Conservation (phyloP, 2,113 vertebrate species). For the Sciurus niger region DNA sequence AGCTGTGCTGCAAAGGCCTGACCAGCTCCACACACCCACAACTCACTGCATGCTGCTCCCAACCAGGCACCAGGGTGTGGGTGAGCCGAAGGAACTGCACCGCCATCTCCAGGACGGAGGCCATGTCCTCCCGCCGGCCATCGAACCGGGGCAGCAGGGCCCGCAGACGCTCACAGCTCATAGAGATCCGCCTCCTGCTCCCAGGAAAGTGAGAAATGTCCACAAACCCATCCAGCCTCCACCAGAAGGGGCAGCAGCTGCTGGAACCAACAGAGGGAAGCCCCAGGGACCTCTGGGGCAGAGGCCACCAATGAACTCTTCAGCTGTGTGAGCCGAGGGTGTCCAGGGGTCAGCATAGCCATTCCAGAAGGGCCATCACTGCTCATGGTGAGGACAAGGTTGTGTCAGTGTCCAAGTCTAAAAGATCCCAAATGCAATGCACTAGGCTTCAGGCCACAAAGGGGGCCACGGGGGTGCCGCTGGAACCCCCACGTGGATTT, state of each 20-base stretch:
- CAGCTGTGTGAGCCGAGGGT: too few relatives aligned
- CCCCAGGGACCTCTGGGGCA: not conserved
- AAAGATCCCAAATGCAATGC: fast-evolving
- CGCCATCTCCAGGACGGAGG: constrained; percentile 83
- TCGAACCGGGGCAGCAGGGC: constrained; percentile 82
- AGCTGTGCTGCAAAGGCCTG: fast-evolving
- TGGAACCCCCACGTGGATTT: too few relatives aligned
- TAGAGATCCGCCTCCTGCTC: constrained; percentile 82
- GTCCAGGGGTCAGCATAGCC: fast-evolving
- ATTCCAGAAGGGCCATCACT: not conserved
- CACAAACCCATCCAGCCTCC: fast-evolving
- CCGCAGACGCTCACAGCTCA: constrained; percentile 84
- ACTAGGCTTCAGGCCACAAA: not conserved
- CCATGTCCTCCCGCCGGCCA: constrained; percentile 84
- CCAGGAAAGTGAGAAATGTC: fast-evolving
- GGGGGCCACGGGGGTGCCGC: too few relatives aligned
- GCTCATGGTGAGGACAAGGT: too few relatives aligned
- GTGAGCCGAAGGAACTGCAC: constrained; percentile 81
- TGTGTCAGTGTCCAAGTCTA: too few relatives aligned
- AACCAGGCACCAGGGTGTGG: not conserved
- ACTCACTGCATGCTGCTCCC: constrained; percentile 65
- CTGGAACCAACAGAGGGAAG: not conserved
- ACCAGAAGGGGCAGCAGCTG: fast-evolving
- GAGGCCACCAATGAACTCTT: fast-evolving
- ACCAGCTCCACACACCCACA: fast-evolving